Evolutionary conservation across 2,888 invertebrate species (phyloP).

Genomic region (Cynaeus angustus): DNA sequence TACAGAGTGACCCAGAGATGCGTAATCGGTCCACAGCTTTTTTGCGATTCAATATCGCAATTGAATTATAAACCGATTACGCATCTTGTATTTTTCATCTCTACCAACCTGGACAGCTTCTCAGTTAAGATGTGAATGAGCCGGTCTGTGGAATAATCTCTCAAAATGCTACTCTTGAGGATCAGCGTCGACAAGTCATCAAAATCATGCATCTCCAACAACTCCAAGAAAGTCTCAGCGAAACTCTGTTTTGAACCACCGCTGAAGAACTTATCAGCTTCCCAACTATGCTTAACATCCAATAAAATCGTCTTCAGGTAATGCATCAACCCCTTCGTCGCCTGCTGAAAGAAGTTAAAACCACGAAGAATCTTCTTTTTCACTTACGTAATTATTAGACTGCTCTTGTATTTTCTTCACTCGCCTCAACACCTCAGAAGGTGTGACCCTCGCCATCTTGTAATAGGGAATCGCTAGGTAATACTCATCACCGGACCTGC

Average conservation of each 20-base stretch:
- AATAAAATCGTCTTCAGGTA: conserved; percentile 69
- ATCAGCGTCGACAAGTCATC: conserved; percentile 73
- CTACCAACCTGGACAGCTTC: conserved; percentile 61
- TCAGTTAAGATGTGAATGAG: conserved; percentile 71
- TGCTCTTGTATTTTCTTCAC: conserved; percentile 69
- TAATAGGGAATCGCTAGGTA: conserved; percentile 74
- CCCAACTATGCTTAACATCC: conserved; percentile 69
- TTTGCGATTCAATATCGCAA: no score
- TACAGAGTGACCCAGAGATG: no score
- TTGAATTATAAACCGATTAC: no score
- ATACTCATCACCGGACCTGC: conserved; percentile 64
- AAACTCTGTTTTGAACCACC: conserved; percentile 67
- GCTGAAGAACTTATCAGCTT: conserved; percentile 71
- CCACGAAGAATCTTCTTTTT: background rate
- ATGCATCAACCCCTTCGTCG: conserved; percentile 67
- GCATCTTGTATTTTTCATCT: conserved; percentile 8
- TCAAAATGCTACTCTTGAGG: conserved; percentile 72
- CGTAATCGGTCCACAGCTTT: no score
- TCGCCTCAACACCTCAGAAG: conserved; percentile 72
- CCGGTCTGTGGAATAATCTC: conserved; percentile 75
- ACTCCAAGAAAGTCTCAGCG: conserved; percentile 69
- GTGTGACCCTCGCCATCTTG: conserved; percentile 73
- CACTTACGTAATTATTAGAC: conserved; percentile 64
- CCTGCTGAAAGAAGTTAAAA: conserved; percentile 55
- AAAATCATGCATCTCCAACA: conserved; percentile 69